Base-by-base conservation (phyloP, 2,113 vertebrate genomes). In the Oreochromis aureus region DNA sequence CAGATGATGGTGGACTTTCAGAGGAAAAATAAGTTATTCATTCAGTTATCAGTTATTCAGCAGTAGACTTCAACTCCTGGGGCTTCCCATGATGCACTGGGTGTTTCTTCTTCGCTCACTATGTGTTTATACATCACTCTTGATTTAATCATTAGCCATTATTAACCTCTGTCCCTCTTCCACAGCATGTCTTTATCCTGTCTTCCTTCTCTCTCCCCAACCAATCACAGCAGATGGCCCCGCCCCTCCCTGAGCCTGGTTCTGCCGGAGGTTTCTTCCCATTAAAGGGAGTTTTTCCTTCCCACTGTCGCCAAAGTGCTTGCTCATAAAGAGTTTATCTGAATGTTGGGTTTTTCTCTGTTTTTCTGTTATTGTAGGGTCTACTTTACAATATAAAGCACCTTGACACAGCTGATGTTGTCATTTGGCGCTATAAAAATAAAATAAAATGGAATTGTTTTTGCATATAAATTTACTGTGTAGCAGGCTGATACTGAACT, bases 311-410 rank as follows among this genome's bases (percentile, higher is more conserved):
- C 59, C 58, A 59, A 59, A 59, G 58, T 32, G 58, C 16, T 46
- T 61, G 30, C 3, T 61, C 9, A 63, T 11, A 63, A 1, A 61
- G 15, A 5, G 30, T 34, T 63, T 34, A 1, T 61, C 59, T 63
- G 0, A 63, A 34, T 3, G 59, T 63, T 63, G 59, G 16, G 10
- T 0, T 63, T 63, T 11, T 2, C 10, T 10, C 10, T 39, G 39
- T 41, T 41, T 41, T 63, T 63, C 59, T 63, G 9, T 1, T 34
- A 63, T 4, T 34, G 59, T 1, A 54, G n/a, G 53, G 53, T 61
- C 59, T 61, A 19, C 5, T 9, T 0, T 1, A 34, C 3, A 0
- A 63, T 34, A 63, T 63, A 63, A 63, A 63, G 16, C 59, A 34
- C 59, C 59, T 6, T 11, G 59, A 63, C 5, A 61, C 30, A 19